Evolutionary conservation across 2,113 vertebrate species (phyloP).

Genomic region (Maccullochella peelii): DNA sequence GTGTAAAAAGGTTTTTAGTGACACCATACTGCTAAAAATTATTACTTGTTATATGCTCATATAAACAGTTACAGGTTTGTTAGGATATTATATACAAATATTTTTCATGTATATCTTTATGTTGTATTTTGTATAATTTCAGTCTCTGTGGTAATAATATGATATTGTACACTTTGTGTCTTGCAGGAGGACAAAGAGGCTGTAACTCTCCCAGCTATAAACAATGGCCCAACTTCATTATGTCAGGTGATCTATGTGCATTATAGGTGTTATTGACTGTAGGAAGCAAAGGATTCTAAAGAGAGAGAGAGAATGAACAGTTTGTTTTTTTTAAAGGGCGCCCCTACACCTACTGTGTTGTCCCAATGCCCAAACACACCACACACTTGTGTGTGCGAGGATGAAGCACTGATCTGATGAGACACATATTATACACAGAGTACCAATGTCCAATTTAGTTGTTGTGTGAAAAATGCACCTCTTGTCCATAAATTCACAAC

Average conservation of each 20-base stretch:
- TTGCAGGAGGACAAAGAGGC: constrained; percentile 59
- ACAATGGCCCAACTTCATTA: constrained; percentile 16
- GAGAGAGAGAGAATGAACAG: background rate
- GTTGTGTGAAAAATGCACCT: too few species aligned
- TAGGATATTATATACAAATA: background rate
- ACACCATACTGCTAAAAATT: background rate
- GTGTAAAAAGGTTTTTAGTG: background rate
- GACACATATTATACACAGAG: too few species aligned
- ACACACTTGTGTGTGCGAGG: background rate
- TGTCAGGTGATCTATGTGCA: constrained; percentile 25
- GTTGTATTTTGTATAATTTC: background rate
- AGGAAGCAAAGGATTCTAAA: background rate
- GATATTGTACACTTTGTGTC: background rate
- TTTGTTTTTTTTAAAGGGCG: too few species aligned
- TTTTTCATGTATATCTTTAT: background rate
- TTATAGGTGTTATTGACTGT: background rate
- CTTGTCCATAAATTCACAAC: background rate
- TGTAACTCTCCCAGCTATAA: constrained; percentile 66
- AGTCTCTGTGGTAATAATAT: background rate
- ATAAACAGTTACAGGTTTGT: too few species aligned
- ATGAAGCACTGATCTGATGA: background rate
- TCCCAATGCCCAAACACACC: too few species aligned
- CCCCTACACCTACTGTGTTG: background rate
- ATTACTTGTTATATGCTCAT: background rate
- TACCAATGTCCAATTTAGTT: too few species aligned